Conservation (phyloP, 2,797 vertebrate genomes). For the Cheirogaleus major region DNA sequence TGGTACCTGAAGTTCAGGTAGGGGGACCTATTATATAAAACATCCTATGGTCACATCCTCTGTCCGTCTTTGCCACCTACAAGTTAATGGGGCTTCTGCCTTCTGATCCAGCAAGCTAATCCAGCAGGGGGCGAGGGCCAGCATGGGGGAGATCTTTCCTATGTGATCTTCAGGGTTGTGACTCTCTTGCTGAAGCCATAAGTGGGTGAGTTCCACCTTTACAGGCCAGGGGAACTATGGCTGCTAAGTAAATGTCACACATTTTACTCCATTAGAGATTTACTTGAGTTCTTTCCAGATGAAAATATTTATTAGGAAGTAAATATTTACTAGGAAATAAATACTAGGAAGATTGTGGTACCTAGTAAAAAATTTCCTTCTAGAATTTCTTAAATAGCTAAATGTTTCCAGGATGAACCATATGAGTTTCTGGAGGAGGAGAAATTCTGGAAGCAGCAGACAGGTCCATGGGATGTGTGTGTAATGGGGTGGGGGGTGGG, state of each 20-base stretch:
- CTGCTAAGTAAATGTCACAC: not conserved
- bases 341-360: not conserved
- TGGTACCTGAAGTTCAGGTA: not conserved
- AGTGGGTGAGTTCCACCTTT: not conserved
- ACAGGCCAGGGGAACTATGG: not conserved
- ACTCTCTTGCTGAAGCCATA: not conserved
- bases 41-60: not conserved
- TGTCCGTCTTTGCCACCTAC: not conserved
- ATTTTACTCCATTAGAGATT: not conserved
- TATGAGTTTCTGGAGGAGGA: not conserved
- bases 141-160: not conserved
- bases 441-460: not conserved
- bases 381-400: not conserved
- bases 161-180: not conserved
- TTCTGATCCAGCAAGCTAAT: not conserved
- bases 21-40: no score
- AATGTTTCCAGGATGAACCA: not conserved
- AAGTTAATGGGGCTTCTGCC: not conserved
- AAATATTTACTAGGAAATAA: no score
- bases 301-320: not conserved
- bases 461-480: not conserved
- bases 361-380: not conserved
- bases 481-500: no score
- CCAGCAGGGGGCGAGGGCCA: not conserved
- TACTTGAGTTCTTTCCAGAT: not conserved